phyloP scores from a whole-genome alignment of 2,797 vertebrate genomes.

The Rhincodon typus region DNA sequence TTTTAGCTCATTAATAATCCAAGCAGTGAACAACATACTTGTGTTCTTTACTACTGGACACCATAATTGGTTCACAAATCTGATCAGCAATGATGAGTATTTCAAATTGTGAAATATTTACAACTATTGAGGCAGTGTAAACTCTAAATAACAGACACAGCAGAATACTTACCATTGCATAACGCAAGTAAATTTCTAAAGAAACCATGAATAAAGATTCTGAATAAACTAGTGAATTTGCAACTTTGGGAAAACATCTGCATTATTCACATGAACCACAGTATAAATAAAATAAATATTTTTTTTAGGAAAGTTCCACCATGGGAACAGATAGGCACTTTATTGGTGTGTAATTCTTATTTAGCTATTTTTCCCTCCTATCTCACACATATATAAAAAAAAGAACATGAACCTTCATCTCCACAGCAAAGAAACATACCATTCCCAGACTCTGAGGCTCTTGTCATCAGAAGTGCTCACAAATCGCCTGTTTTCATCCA shows the following conservation, averaged over 20 bases:
- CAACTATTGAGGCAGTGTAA: not conserved
- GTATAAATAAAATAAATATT: not conserved
- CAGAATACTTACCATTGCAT: not conserved
- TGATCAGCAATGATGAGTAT: not conserved
- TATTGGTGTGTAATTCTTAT: not conserved
- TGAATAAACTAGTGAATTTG: not conserved
- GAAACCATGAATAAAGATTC: not conserved
- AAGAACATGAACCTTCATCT: not conserved
- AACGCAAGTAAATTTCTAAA: not conserved
- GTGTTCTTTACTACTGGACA: not conserved
- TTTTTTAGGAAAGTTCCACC: not conserved
- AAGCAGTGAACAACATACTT: not conserved
- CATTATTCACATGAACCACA: not conserved
- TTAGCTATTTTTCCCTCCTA: slow-evolving; percentile 38
- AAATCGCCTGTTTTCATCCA: slow-evolving; percentile 92
- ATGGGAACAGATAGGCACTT: not conserved
- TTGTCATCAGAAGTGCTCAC: slow-evolving; percentile 98
- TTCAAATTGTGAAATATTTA: not conserved
- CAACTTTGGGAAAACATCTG: not conserved
- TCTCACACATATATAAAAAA: not conserved
- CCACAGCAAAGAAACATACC: slow-evolving; percentile 63
- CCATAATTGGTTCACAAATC: not conserved
- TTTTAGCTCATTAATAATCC: not conserved
- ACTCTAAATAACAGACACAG: not conserved
- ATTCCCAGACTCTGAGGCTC: slow-evolving; percentile 96